These are phyloP conservation scores for Thryonomys swinderianus DNA, from an alignment of 2,113 vertebrate species.

Conservation along the genomic window DNA sequence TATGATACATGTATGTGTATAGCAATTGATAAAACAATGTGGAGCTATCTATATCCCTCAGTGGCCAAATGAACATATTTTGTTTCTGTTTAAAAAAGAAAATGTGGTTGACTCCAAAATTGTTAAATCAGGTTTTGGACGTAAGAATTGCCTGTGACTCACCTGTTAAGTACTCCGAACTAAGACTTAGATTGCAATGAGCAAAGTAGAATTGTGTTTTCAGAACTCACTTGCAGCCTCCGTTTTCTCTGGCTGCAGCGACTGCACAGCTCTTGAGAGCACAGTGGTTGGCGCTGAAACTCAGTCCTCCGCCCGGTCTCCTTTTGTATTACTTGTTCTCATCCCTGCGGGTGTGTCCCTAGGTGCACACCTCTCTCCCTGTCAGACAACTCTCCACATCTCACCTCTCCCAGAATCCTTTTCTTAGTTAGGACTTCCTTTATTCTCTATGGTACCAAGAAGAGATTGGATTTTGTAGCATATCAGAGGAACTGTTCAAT, in stretches of 20 bases:
- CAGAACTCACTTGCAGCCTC: background rate
- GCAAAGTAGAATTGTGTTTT: background rate
- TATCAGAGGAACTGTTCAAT: background rate
- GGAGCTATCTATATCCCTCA: background rate
- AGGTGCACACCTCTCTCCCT: background rate
- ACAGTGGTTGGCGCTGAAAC: background rate
- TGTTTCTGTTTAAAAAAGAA: background rate
- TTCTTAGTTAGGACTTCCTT: background rate
- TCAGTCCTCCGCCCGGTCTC: background rate
- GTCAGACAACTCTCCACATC: background rate
- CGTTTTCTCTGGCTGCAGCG: background rate
- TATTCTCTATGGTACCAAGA: background rate
- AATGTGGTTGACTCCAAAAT: constrained; percentile 54
- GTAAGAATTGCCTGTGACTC: background rate
- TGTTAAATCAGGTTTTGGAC: background rate
- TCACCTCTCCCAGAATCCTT: background rate
- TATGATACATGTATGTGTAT: background rate
- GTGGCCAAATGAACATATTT: background rate
- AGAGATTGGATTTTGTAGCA: background rate
- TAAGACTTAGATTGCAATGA: background rate
- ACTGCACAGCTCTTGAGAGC: accelerated
- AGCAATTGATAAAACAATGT: background rate
- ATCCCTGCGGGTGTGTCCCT: background rate
- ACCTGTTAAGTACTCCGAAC: constrained; percentile 17
- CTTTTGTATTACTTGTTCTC: accelerated